Base-by-base conservation (phyloP, 2,113 vertebrate species). In the Casuarius casuarius region DNA sequence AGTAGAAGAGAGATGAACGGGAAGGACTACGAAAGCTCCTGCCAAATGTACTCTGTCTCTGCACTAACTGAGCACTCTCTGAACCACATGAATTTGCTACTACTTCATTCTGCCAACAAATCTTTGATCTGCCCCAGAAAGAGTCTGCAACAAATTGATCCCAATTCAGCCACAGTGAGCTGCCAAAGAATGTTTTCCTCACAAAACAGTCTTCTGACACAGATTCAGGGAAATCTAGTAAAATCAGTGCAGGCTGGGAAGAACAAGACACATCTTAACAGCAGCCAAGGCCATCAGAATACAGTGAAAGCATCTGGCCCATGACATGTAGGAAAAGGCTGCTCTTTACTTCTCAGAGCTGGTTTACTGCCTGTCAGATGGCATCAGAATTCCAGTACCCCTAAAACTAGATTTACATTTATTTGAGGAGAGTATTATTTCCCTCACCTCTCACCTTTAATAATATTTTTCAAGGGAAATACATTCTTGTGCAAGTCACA, bases 21-120 rank as follows among this genome's bases (percentile, higher is more conserved):
- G 29, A 70, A 59, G 12, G 22, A 66, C 44, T 38, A 38, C 25
- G 29, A 79, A 51, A 44, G 16, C 26, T 63, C 5, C 3, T 4
- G 7, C 6, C 52, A 68, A 38, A n/a, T 9, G 38, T 1, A 1
- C 29, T 63, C 81, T 33, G 12, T 22, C 54, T 67, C 2, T 0
- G 33, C 3, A 1, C 17, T 40, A 44, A 18, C n/a, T 21, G 7
- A 44, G 65, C 48, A 29, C 12, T 6, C 74, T 54, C 29, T n/a
- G 54, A 58, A 40, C 26, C 15, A 59, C 38, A 10, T 23, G 31
- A 54, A 63, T 42, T 49, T 68, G 20, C 33, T 58, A 4, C 40
- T 56, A 22, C 42, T 23, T 74, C 42, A 15, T 63, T 20, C 31
- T 12, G 49, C 20, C 54, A 90, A 82, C n/a, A 78, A n/a, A 73